phyloP scores from a whole-genome alignment of 2,888 invertebrate genomes.

The Euzophera pinguis region DNA sequence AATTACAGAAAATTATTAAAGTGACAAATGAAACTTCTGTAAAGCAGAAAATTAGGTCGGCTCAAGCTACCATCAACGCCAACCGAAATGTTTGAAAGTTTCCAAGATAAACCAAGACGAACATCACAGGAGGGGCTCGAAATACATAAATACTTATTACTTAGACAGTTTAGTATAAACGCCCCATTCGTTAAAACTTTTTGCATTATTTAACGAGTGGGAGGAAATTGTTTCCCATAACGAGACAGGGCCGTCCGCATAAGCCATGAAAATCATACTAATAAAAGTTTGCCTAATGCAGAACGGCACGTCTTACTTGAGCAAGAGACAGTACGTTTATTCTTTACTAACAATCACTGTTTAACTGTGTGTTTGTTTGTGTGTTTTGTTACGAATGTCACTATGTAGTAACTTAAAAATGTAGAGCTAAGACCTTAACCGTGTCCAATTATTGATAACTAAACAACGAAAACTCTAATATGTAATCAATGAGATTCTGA shows the following conservation, averaged over 20 bases:
- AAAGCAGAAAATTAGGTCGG: background rate
- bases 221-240: constrained; percentile 34
- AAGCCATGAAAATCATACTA: constrained; percentile 21
- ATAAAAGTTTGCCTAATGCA: constrained; percentile 21
- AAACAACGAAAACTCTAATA: no score
- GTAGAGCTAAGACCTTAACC: no score
- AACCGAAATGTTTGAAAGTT: constrained; percentile 15
- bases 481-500: no score
- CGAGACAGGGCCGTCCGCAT: constrained; percentile 22
- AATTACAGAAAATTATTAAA: no score
- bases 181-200: constrained; percentile 50
- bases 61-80: background rate
- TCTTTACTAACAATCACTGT: no score
- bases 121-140: constrained; percentile 17
- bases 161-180: constrained; percentile 37
- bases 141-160: constrained; percentile 34
- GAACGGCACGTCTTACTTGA: constrained; percentile 18
- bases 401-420: no score
- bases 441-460: no score
- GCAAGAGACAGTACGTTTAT: no score
- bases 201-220: constrained; percentile 43
- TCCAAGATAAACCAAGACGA: constrained; percentile 19
- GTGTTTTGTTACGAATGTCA: no score
- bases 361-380: no score
- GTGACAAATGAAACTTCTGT: constrained; percentile 19